Evolutionary conservation across 2,113 vertebrate genomes (phyloP).

Genomic region (Candoia aspera): DNA sequence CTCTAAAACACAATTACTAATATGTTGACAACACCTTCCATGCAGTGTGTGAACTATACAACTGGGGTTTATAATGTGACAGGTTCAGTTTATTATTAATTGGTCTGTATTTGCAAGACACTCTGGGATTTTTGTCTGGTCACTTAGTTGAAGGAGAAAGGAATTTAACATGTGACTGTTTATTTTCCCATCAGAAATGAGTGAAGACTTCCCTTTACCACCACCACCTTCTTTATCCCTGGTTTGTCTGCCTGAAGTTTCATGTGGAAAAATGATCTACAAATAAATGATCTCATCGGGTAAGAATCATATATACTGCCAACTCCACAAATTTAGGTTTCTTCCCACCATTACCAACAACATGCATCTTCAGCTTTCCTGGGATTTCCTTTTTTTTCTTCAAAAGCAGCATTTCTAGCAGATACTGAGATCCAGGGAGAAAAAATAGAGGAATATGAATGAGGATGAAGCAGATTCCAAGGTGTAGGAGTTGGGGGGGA

Average conservation of each 20-base stretch:
- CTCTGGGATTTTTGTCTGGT: constrained; percentile 53
- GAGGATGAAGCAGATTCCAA: neutral
- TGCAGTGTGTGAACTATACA: constrained; percentile 25
- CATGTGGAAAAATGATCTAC: constrained; percentile 25
- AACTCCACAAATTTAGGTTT: neutral
- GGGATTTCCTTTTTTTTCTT: constrained; percentile 1
- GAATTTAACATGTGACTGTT: constrained; percentile 47
- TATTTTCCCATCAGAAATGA: constrained; percentile 43
- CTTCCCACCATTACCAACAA: neutral
- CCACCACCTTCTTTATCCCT: constrained; percentile 28
- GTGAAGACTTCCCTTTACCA: neutral
- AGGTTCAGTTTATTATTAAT: constrained; percentile 64
- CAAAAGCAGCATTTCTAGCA: constrained; percentile 26
- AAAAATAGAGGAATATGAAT: constrained; percentile 24
- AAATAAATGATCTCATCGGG: constrained; percentile 38
- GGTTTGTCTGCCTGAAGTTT: neutral
- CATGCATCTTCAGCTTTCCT: neutral
- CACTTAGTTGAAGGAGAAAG: constrained; percentile 44
- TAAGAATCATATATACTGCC: constrained; percentile 18
- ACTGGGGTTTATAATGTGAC: constrained; percentile 56
- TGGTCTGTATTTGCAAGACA: constrained; percentile 44
- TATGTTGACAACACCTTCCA: constrained; percentile 20
- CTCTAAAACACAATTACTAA: constrained; percentile 32
- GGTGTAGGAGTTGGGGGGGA: neutral
- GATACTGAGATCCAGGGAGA: neutral